Conservation (phyloP, 1,140 invertebrate species). For the Fopius arisanus region DNA sequence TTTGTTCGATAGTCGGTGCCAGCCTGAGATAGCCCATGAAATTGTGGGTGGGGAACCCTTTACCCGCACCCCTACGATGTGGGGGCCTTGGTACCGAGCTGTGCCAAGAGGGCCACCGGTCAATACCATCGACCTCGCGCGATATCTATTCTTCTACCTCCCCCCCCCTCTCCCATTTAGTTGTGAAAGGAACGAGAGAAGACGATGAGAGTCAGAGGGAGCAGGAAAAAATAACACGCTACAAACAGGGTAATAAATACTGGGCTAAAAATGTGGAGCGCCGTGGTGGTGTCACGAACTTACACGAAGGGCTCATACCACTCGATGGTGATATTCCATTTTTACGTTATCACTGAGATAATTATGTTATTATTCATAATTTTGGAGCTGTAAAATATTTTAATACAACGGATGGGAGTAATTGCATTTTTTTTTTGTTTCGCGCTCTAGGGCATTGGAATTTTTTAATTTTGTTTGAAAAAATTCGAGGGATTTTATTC, state of each 20-base stretch:
- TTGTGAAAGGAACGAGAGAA: neutral
- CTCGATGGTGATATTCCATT: too few species aligned
- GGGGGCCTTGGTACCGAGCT: slow-evolving; percentile 61
- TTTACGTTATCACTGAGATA: too few species aligned
- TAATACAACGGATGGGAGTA: too few species aligned
- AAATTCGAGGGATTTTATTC: too few species aligned
- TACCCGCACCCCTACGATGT: neutral
- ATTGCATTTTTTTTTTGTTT: too few species aligned
- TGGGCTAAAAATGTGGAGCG: slow-evolving; percentile 1
- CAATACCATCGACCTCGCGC: slow-evolving; percentile 61
- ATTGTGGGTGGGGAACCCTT: slow-evolving; percentile 14
- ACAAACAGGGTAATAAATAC: slow-evolving; percentile 13
- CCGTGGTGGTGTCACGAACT: neutral
- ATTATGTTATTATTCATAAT: too few species aligned
- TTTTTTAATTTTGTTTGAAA: too few species aligned
- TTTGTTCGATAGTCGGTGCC: slow-evolving; percentile 67
- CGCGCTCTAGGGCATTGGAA: too few species aligned
- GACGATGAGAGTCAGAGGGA: neutral
- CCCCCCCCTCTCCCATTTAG: neutral
- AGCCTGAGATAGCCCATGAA: slow-evolving; percentile 56
- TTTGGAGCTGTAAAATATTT: too few species aligned
- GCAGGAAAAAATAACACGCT: neutral
- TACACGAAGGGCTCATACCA: neutral
- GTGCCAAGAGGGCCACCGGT: slow-evolving; percentile 66
- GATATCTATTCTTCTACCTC: slow-evolving; percentile 9